A percentile compares a stretch with the other conserved stretches of the same genome.
phyloP scores from a whole-genome alignment of 2,113 vertebrate species.

The Aphyosemion australe region DNA sequence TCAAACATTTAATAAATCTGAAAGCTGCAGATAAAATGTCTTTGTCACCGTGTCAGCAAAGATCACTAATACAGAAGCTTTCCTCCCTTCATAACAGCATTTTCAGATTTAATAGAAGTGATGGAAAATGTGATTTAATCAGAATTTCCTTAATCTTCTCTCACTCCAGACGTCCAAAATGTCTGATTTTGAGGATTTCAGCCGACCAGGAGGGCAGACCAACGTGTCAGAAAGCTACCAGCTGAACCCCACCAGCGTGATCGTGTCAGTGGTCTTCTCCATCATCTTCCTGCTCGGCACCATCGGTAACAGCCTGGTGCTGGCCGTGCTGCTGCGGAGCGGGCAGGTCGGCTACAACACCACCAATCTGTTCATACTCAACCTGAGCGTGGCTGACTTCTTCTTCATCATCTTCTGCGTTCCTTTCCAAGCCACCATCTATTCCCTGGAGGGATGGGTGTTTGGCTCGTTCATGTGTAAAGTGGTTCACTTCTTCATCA shows the following conservation, averaged over 20 bases:
- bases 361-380: conserved; percentile 90
- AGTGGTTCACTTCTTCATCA: conserved; percentile 89
- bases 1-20: conserved; percentile 2
- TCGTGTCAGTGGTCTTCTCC: conserved; percentile 88
- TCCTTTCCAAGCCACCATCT: conserved; percentile 91
- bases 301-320: conserved; percentile 86
- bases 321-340: conserved; percentile 85
- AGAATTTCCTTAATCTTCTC: conserved; percentile 7
- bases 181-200: conserved; percentile 84
- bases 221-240: conserved; percentile 82
- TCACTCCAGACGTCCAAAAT: conserved; percentile 63
- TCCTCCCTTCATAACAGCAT: too few relatives aligned
- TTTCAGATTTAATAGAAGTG: too few relatives aligned
- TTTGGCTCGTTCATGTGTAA: conserved; percentile 91
- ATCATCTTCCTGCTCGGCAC: conserved; percentile 88
- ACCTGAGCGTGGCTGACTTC: conserved; percentile 89
- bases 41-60: conserved; percentile 6
- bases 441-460: conserved; percentile 88
- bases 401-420: conserved; percentile 92
- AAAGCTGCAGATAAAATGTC: conserved; percentile 4
- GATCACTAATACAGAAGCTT: not conserved
- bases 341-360: conserved; percentile 86
- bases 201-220: conserved; percentile 64
- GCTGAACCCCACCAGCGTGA: conserved; percentile 83
- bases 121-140: too few relatives aligned